These are phyloP conservation scores for Teinopalpus imperialis DNA, from an alignment of 2,888 invertebrate species.

Conservation along the genomic window DNA sequence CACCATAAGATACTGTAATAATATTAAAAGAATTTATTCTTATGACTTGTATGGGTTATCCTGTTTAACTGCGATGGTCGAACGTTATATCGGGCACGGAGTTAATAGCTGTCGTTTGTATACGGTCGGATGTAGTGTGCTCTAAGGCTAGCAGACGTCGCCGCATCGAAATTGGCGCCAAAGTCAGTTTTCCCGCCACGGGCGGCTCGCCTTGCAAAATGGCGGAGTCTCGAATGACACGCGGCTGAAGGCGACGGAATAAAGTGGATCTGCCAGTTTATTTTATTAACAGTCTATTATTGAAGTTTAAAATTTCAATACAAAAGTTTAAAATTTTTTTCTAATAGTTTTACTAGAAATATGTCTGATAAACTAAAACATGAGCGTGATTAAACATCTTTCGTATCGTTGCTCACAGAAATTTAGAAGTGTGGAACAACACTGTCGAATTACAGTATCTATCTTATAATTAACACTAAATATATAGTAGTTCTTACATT, in stretches of 20 bases:
- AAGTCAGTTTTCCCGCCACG: constrained; percentile 77
- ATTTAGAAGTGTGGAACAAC: too few species aligned
- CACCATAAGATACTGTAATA: too few species aligned
- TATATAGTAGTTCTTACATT: too few species aligned
- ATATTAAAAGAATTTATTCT: constrained; percentile 75
- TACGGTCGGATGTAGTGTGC: constrained; percentile 42
- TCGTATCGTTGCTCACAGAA: too few species aligned
- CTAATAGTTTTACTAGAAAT: too few species aligned
- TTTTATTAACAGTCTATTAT: too few species aligned
- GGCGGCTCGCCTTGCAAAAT: constrained; percentile 79
- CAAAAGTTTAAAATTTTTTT: too few species aligned
- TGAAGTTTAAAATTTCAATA: too few species aligned
- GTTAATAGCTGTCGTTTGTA: constrained; percentile 35
- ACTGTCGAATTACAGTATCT: too few species aligned
- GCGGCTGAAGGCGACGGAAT: constrained; percentile 46
- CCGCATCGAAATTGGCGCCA: constrained; percentile 75
- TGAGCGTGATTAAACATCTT: too few species aligned
- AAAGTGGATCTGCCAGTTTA: constrained; percentile 56
- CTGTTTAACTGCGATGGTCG: constrained; percentile 16
- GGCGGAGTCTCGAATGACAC: constrained; percentile 76
- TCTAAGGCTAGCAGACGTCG: constrained; percentile 42
- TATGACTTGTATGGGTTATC: constrained; percentile 44
- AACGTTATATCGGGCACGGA: not conserved
- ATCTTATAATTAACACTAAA: too few species aligned
- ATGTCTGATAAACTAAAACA: too few species aligned